These are phyloP conservation scores for Andrena minutula DNA, from an alignment of 2,888 invertebrate species.

Conservation along the genomic window DNA sequence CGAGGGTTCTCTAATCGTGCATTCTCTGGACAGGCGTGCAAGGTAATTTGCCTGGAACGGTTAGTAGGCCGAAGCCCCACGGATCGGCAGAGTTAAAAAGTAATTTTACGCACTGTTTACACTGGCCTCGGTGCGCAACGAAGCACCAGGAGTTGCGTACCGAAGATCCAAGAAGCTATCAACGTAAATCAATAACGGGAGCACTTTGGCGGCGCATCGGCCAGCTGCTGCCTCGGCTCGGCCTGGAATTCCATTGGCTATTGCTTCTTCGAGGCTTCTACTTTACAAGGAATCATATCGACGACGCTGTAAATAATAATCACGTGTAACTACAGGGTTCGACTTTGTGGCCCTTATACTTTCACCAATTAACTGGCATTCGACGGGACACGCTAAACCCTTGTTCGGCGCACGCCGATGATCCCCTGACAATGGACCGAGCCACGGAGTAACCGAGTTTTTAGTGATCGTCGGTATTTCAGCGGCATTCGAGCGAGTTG, in stretches of 20 bases:
- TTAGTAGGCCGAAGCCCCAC: slow-evolving; percentile 16
- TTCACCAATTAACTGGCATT: slow-evolving; percentile 70
- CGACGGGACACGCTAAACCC: slow-evolving; percentile 44
- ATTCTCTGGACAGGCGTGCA: slow-evolving; percentile 27
- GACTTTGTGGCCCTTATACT: slow-evolving; percentile 52
- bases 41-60: slow-evolving; percentile 57
- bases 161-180: slow-evolving; percentile 78
- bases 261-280: slow-evolving; percentile 68
- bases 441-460: neutral
- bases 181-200: slow-evolving; percentile 83
- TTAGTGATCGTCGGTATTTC: slow-evolving; percentile 1
- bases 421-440: slow-evolving; percentile 29
- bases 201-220: slow-evolving; percentile 80
- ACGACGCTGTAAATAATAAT: slow-evolving; percentile 75
- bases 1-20: slow-evolving; percentile 36
- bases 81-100: slow-evolving; percentile 57
- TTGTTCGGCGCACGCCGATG: slow-evolving; percentile 27
- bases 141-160: slow-evolving; percentile 49
- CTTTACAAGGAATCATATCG: slow-evolving; percentile 74
- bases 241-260: slow-evolving; percentile 74
- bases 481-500: neutral
- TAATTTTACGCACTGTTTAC: slow-evolving; percentile 76
- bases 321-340: slow-evolving; percentile 56
- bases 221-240: slow-evolving; percentile 78
- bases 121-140: slow-evolving; percentile 63